Evolutionary conservation across 2,888 invertebrate species (phyloP).

Genomic region (Apantesis nais): DNA sequence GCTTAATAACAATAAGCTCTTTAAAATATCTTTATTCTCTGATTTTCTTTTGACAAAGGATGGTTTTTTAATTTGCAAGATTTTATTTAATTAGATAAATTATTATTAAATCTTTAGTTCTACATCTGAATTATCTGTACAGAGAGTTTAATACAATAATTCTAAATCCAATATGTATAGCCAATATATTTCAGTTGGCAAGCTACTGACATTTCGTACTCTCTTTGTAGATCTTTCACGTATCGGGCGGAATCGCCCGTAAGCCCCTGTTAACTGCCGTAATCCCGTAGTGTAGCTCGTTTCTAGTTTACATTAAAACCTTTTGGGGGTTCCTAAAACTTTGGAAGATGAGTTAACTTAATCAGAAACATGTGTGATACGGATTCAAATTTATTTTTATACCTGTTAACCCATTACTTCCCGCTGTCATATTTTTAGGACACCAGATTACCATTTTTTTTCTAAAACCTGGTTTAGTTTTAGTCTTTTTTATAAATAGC

Average conservation of each 20-base stretch:
- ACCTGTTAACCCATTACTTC: no score
- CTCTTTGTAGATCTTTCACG: constrained; percentile 56
- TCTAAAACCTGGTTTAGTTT: no score
- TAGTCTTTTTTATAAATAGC: no score
- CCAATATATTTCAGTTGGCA: constrained; percentile 65
- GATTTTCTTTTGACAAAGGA: not conserved
- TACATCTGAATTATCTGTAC: not conserved
- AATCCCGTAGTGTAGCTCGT: constrained; percentile 57
- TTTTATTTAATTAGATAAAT: not conserved
- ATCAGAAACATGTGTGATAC: not conserved
- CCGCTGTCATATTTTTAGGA: no score
- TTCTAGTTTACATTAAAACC: constrained; percentile 49
- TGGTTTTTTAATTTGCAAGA: constrained; percentile 30
- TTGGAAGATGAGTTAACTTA: constrained; percentile 20
- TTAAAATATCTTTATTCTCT: not conserved
- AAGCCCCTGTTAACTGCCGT: constrained; percentile 67
- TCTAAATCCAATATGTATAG: constrained; percentile 52
- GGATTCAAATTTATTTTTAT: not conserved
- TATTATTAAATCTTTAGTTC: not conserved
- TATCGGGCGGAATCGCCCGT: constrained; percentile 56
- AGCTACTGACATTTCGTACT: constrained; percentile 62
- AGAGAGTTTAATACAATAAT: constrained; percentile 12
- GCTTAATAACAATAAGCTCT: not conserved
- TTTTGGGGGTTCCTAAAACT: constrained; percentile 32
- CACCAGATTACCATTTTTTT: no score